Evolutionary conservation across 2,888 invertebrate species (phyloP), one percentile per base, ranked within the genome.

Genomic region (Luffia ferchaultella): DNA sequence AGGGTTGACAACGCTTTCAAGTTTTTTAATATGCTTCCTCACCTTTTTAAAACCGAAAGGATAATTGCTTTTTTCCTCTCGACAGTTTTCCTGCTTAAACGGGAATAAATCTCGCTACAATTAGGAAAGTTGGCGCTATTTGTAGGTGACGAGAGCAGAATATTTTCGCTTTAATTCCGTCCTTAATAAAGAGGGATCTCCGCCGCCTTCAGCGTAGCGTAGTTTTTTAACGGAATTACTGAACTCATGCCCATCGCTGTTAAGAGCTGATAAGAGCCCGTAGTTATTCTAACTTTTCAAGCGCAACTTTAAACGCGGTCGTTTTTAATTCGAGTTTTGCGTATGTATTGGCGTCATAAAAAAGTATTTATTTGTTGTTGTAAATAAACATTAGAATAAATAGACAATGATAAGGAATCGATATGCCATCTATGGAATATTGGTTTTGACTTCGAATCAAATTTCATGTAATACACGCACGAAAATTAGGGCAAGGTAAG

Each of bases 41-140:
- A 51, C 51, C 51, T 51, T 42, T 41, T 46, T 51, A 51, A 51
- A 44, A 48, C 51, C 42, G 46, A 48, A 42, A 44, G 73, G 73
- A 74, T 78, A 80, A 82, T 82, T 80, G 75, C 78, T 77, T 80
- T 80, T 76, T 76, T 72, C 67, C 67, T 60, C 60, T 61, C 45
- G 30, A 20, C 42, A 43, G 52, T 43, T 30, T 30, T 62, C 68
- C 68, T 75, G 67, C 74, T 73, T 66, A 58, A 64, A 48, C 20
- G 45, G 42, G 45, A 46, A 68, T 68, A 64, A 70, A 73, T 73
- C 69, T 73, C 63, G 65, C 65, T 63, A 70, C 73, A 73, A 73
- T 75, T 72, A 74, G 67, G 62, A 65, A 73, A 70, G 65, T 71
- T 68, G 59, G 56, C 55, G 55, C 62, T 64, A 62, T 64, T 66